These are phyloP conservation scores for Zaprionus inermis DNA, from an alignment of 1,140 invertebrate species.

Conservation along the genomic window DNA sequence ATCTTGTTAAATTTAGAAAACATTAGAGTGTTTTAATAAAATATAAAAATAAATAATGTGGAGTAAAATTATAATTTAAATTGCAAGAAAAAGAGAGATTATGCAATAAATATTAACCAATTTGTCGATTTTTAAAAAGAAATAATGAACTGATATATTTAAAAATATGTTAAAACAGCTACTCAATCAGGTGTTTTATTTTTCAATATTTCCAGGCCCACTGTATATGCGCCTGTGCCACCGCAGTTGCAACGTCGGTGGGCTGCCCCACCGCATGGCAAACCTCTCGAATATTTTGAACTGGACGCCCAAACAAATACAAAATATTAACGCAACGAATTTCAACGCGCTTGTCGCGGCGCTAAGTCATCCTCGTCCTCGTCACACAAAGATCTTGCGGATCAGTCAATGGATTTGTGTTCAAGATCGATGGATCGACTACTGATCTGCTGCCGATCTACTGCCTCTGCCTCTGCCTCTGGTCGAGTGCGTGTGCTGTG, in stretches of 20 bases:
- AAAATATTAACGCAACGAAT: constrained; percentile 75
- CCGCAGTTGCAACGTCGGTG: constrained; percentile 47
- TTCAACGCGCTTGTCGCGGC: constrained; percentile 58
- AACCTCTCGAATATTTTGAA: constrained; percentile 40
- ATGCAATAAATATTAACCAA: background rate
- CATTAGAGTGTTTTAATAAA: background rate
- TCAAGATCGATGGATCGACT: constrained; percentile 2
- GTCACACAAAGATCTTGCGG: constrained; percentile 12
- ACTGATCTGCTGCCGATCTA: background rate
- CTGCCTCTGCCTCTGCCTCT: background rate
- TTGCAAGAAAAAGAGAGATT: background rate
- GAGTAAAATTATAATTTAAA: background rate
- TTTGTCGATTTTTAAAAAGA: background rate
- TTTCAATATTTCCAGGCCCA: background rate
- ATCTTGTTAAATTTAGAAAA: background rate
- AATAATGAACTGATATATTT: background rate
- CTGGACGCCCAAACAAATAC: constrained; percentile 74
- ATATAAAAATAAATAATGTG: background rate
- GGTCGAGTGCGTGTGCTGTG: constrained; percentile 22
- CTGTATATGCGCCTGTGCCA: background rate
- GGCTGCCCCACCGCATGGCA: constrained; percentile 45
- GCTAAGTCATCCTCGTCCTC: constrained; percentile 30
- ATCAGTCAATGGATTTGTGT: background rate
- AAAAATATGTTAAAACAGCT: too few species aligned
- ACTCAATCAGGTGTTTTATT: background rate